These are phyloP conservation scores for Styela clava DNA, from an alignment of 23 tunicate genomes.

Conservation along the genomic window DNA sequence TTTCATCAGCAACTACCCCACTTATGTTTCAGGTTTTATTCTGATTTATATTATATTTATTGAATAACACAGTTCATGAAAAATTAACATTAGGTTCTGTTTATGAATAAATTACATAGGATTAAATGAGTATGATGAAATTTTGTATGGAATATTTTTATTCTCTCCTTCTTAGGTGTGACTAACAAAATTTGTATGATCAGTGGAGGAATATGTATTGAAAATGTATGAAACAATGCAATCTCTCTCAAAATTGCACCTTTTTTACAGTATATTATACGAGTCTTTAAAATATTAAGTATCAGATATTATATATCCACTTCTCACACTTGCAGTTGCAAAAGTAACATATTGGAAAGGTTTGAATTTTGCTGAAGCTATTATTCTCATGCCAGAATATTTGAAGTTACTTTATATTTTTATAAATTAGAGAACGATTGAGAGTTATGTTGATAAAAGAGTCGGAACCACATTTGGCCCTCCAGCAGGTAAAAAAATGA, in stretches of 20 bases:
- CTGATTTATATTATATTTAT: background rate
- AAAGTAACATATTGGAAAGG: too few relatives aligned
- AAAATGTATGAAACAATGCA: too few relatives aligned
- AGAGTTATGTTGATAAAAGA: constrained; percentile 96
- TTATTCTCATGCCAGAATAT: too few relatives aligned
- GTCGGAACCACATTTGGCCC: constrained; percentile 98
- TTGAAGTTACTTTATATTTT: too few relatives aligned
- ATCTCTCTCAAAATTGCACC: too few relatives aligned
- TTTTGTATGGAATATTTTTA: background rate
- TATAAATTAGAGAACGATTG: constrained; percentile 83
- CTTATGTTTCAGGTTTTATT: constrained; percentile 87
- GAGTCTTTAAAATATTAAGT: too few relatives aligned
- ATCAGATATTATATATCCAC: too few relatives aligned
- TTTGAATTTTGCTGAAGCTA: too few relatives aligned
- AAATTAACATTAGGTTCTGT: background rate
- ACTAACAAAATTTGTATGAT: too few relatives aligned
- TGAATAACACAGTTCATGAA: background rate
- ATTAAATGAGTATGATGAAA: background rate
- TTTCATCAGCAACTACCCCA: constrained; percentile 93
- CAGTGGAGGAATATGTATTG: too few relatives aligned
- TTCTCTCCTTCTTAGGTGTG: background rate
- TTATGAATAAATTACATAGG: background rate
- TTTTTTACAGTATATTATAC: too few relatives aligned
- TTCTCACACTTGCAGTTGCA: too few relatives aligned
- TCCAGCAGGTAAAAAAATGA: constrained; percentile 98